Evolutionary conservation across 2,797 vertebrate species (phyloP).

Genomic region (Phrynocephalus guinanensis): DNA sequence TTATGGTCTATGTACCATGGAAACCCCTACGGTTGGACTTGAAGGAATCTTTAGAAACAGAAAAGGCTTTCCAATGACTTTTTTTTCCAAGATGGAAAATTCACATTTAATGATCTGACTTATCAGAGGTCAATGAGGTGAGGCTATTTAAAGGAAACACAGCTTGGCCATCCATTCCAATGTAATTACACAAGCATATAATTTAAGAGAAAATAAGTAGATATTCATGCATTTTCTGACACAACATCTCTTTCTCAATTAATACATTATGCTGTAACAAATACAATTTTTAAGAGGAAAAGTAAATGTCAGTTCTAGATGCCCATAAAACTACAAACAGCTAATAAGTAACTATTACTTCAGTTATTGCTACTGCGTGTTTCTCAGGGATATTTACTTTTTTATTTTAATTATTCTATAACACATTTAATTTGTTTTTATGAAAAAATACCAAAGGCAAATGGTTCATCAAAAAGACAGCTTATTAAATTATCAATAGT

Average conservation of each 20-base stretch:
- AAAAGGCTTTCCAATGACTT: not conserved
- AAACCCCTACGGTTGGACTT: not conserved
- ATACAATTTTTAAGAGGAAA: conserved; percentile 36
- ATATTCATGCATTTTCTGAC: conserved; percentile 40
- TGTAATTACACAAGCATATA: conserved; percentile 14
- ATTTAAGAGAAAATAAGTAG: conserved; percentile 32
- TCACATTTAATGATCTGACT: conserved; percentile 29
- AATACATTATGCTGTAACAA: conserved; percentile 33
- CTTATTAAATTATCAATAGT: not conserved
- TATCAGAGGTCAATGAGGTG: conserved; percentile 23
- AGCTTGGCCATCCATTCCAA: conserved; percentile 32
- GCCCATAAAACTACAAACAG: not conserved
- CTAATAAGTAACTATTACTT: conserved; percentile 4
- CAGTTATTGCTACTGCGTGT: not conserved
- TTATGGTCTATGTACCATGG: conserved; percentile 17
- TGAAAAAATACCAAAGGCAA: not conserved
- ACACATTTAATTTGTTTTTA: not conserved
- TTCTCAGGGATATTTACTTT: conserved; percentile 26
- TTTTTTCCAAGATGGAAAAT: conserved; percentile 11
- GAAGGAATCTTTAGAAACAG: not conserved
- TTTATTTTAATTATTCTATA: conserved; percentile 1
- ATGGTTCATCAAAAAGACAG: not conserved
- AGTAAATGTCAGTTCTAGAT: conserved; percentile 40
- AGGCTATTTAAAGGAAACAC: conserved; percentile 29
- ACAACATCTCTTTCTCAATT: conserved; percentile 34